A percentile compares a stretch with the other conserved stretches of the same genome.
Evolutionary conservation across 1,140 invertebrate species (phyloP).

Genomic region (Drosophila oshimai): DNA sequence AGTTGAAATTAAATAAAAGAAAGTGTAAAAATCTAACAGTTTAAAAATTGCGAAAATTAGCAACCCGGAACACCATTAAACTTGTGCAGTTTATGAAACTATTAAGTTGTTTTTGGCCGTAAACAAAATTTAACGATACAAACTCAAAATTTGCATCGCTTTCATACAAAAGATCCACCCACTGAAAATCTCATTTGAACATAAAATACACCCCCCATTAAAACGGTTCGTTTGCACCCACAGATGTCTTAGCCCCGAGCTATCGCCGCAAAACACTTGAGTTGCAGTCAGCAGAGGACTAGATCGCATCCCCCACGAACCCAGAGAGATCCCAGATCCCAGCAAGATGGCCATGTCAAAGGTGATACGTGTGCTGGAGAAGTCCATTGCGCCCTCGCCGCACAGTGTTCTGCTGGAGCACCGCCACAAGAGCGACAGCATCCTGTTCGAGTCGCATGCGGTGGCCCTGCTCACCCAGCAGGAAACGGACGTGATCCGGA

Average conservation of each 20-base stretch:
- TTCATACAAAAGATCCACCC: neutral
- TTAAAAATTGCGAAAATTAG: neutral
- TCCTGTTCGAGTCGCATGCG: conserved; percentile 95
- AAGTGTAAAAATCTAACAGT: too few relatives aligned
- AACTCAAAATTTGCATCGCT: neutral
- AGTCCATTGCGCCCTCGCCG: conserved; percentile 91
- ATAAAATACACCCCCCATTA: conserved; percentile 9
- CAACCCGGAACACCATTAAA: neutral
- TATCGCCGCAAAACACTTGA: neutral
- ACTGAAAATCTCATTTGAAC: neutral
- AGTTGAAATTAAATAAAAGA: too few relatives aligned
- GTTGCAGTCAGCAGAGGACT: conserved; percentile 18
- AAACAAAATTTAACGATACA: neutral
- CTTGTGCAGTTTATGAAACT: neutral
- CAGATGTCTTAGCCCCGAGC: conserved; percentile 51
- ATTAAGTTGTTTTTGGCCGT: neutral
- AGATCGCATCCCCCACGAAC: neutral
- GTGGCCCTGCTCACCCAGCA: conserved; percentile 88
- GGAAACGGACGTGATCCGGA: conserved; percentile 94
- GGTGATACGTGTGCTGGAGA: conserved; percentile 94
- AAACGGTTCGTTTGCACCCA: conserved; percentile 10
- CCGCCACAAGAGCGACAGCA: conserved; percentile 89
- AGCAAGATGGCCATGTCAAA: conserved; percentile 94
- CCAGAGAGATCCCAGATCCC: neutral
- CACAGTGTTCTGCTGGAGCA: conserved; percentile 95